Evolutionary conservation across 2,888 invertebrate genomes (phyloP), one percentile per base, ranked within the genome.

Genomic region (Hedya salicella): DNA sequence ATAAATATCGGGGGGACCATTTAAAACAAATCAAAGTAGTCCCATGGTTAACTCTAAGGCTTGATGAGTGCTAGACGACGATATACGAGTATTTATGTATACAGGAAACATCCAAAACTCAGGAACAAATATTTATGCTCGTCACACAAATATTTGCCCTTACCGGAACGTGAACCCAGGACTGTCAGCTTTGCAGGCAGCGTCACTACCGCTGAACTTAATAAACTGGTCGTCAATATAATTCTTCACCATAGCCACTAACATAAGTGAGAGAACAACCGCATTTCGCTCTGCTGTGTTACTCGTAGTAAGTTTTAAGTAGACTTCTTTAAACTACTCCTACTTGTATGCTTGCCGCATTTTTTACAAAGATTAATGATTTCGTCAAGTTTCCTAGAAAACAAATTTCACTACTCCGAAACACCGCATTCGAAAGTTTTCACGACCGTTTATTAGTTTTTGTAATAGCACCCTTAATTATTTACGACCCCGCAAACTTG

Each of bases 261-360:
- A 9, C 25, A 9, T 36, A 36, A 36, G 2, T 36, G 9, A 36
- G 11, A 6, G 11, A 36, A 36, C 36, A 1, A 36, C 13, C 25
- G 25, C 44, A 14, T 11, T 52, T 52, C 46, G 46, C 57, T 46
- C 46, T 44, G 32, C 36, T 32, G 46, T 59, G 32, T 59, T 59
- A 19, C 57, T 36, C 46, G 46, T 30, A n/a, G 19, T 6, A 59
- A 59, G 19, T 59, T 59, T 59, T 59, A 59, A 59, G 57, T 36
- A 48, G 57, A 59, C 57, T 48, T 59, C 46, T 59, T 19, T 32
- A 48, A 59, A 46, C 36, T 49, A 25, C 49, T 46, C 8, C 19
- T 16, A 21, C 40, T 36, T 36, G 46, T 14, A 44, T 46, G 19
- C 36, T 59, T 8, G 57, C 21, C 11, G 25, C 11, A 48, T 59